A percentile compares a stretch with the other conserved stretches of the same genome.
Evolutionary conservation across 2,113 vertebrate species (phyloP).

Genomic region (Microcebus murinus): DNA sequence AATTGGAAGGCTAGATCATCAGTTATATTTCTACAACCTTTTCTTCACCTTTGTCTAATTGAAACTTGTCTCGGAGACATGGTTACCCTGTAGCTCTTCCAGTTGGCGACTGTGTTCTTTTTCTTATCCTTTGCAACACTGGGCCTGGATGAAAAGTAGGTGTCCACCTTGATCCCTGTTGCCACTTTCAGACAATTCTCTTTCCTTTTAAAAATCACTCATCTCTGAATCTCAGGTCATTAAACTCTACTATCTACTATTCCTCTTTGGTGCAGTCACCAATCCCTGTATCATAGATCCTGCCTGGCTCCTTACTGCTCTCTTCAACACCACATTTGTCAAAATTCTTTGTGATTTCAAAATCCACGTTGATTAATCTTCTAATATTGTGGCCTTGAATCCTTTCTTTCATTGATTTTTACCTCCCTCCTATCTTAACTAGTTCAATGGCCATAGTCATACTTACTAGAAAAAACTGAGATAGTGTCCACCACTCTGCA

Average conservation of each 20-base stretch:
- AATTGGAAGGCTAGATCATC: neutral
- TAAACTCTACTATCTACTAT: neutral
- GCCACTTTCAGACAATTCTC: neutral
- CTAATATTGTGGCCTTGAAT: neutral
- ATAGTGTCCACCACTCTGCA: neutral
- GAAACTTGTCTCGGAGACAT: neutral
- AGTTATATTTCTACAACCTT: neutral
- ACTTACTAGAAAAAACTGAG: neutral
- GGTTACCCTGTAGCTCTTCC: neutral
- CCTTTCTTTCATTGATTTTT: neutral
- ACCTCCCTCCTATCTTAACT: neutral
- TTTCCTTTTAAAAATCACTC: slow-evolving; percentile 9
- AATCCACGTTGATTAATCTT: neutral
- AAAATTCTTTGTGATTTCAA: slow-evolving; percentile 25
- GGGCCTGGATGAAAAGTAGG: neutral
- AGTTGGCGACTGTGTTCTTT: neutral
- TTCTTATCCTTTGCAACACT: neutral
- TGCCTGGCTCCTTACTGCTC: neutral
- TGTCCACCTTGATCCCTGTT: neutral
- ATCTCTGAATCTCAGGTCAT: neutral
- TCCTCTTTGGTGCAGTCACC: neutral
- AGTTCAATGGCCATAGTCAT: neutral
- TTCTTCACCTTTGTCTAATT: neutral
- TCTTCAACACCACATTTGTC: neutral
- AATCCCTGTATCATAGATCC: neutral